Evolutionary conservation across 2,888 invertebrate species (phyloP), one percentile per base, ranked within the genome.

Genomic region (Macrophya alboannulata): DNA sequence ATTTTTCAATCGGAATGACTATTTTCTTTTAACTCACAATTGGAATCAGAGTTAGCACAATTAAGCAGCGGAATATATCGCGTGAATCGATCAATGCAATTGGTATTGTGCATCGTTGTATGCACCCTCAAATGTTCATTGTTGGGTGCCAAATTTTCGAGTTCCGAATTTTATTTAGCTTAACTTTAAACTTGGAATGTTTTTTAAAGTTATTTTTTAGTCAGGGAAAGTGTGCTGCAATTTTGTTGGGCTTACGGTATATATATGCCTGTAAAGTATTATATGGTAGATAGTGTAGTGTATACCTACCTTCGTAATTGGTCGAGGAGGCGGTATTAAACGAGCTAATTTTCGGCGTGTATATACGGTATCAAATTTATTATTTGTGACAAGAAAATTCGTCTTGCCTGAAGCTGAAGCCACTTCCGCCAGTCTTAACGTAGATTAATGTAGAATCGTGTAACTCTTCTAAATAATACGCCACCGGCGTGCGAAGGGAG

Each of bases 381-480:
- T 71, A 83, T 83, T 68, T 68, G 48, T 25, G 83, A 83, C 83
- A 83, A 17, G 83, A 68, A 83, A 83, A 83, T 71, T 83, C 71
- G 83, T 83, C 83, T 83, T 83, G 31, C 68, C 51, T 31, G 48
- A 43, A 45, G 31, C 45, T n/a, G n/a, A 21, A 43, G 59, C 40
- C 79, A 79, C 59, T 81, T 81, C 81, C 81, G 62, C 68, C 31
- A 48, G 83, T 48, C 48, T 83, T 51, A 83, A 83, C 83, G n/a
- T 71, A 71, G 83, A 83, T 83, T 83, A 83, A 83, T 83, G 83
- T 68, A 83, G 83, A 83, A 71, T 68, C 65, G 71, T 21, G 83
- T 31, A 83, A 48, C 71, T 68, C 83, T 83, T 71, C 83, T 68
- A 65, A 83, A 51, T 83, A 65, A 51, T 25, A 37, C 37, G 17